A percentile compares a stretch with the other conserved stretches of the same genome.
Evolutionary conservation across 2,113 vertebrate species (phyloP).

Genomic region (Platycercus adscitus): DNA sequence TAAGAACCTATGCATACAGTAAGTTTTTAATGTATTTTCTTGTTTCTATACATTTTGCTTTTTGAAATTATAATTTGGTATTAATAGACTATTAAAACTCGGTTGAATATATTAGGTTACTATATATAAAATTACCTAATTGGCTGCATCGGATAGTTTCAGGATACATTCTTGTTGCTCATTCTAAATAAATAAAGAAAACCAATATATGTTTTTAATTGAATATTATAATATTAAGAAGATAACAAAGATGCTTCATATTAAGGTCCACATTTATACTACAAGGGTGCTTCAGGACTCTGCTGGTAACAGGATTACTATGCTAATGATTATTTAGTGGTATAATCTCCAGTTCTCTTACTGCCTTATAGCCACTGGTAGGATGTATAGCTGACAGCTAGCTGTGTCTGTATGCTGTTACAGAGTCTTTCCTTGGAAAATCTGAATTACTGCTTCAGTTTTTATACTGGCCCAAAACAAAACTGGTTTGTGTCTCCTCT

Average conservation of each 20-base stretch:
- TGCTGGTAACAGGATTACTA: not conserved
- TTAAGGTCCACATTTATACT: not conserved
- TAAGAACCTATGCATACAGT: constrained; percentile 92
- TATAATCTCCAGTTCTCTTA: not conserved
- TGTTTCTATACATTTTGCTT: not conserved
- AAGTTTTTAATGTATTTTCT: constrained; percentile 67
- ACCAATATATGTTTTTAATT: not conserved
- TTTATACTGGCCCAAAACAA: not conserved
- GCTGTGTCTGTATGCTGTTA: not conserved
- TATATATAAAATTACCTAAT: not conserved
- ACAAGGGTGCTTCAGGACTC: not conserved
- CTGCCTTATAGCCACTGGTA: not conserved
- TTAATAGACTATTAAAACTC: not conserved
- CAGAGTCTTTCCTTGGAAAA: not conserved
- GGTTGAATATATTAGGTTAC: not conserved
- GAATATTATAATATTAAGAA: not conserved
- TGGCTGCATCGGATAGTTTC: not conserved
- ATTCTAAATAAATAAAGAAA: not conserved
- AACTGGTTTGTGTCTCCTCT: not conserved
- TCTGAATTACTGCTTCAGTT: not conserved
- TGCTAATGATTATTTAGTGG: not conserved
- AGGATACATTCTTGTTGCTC: not conserved
- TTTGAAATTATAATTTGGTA: not conserved
- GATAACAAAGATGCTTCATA: not conserved
- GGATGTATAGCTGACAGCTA: not conserved